Evolutionary conservation across 2,888 invertebrate species (phyloP).

Genomic region (Lycaena phlaeas): DNA sequence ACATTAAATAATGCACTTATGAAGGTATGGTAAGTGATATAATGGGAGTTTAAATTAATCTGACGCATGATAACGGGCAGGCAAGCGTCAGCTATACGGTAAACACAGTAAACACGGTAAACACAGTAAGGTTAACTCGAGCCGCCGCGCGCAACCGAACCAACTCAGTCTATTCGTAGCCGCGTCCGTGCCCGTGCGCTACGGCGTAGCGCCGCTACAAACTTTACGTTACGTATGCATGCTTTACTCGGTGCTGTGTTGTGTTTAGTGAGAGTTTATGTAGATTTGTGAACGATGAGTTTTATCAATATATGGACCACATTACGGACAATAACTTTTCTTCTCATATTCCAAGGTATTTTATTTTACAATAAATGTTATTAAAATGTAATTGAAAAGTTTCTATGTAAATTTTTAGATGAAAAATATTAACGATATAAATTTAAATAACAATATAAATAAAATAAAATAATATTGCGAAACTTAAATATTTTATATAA

Average conservation of each 20-base stretch:
- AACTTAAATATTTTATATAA: no score
- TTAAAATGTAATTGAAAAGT: no score
- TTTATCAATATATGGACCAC: conserved; percentile 13
- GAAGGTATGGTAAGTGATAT: no score
- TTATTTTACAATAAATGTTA: not conserved
- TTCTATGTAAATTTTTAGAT: no score
- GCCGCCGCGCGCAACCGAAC: conserved; percentile 15
- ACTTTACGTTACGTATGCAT: conserved; percentile 13
- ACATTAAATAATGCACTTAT: no score
- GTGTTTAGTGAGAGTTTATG: not conserved
- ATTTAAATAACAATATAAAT: no score
- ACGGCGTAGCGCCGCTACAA: conserved; percentile 15
- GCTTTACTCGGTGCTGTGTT: conserved; percentile 5
- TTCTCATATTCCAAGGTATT: conserved; percentile 18
- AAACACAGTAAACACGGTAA: not conserved
- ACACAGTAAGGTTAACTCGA: not conserved
- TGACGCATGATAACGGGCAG: not conserved
- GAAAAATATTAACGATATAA: no score
- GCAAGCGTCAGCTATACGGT: not conserved
- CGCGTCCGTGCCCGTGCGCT: conserved; percentile 14
- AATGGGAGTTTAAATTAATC: not conserved
- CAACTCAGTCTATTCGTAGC: conserved; percentile 18
- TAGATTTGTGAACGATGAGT: not conserved
- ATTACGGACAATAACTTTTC: conserved; percentile 17
- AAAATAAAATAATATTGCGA: no score